Evolutionary conservation across 2,113 vertebrate species (phyloP).

Genomic region (Ramphastos sulfuratus): DNA sequence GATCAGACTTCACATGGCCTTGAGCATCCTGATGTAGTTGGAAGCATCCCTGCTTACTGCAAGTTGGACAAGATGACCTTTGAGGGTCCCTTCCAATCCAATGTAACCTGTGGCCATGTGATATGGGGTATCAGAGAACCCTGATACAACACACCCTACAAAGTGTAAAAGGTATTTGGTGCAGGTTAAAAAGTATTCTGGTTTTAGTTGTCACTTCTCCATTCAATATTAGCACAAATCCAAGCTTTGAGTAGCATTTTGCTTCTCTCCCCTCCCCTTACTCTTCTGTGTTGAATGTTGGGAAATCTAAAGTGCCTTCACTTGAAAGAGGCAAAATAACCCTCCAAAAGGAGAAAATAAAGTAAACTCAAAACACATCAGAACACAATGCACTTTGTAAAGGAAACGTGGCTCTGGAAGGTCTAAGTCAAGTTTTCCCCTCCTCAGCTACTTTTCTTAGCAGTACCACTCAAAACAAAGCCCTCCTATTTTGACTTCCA

Average conservation of each 20-base stretch:
- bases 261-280: neutral
- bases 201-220: neutral
- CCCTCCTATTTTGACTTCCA: constrained; percentile 21
- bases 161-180: neutral
- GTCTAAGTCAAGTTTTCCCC: constrained; percentile 45
- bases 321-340: neutral
- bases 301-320: neutral
- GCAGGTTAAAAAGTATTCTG: neutral
- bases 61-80: too few species aligned
- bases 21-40: too few species aligned
- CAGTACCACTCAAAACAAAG: constrained; percentile 53
- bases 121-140: neutral
- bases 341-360: neutral
- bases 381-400: neutral
- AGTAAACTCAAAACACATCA: neutral
- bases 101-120: too few species aligned
- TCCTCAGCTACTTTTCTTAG: constrained; percentile 47
- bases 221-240: neutral
- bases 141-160: rapidly evolving
- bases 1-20: too few species aligned
- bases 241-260: neutral
- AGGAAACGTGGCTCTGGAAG: neutral
- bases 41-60: too few species aligned
- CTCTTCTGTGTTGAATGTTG: neutral
- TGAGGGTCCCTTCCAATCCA: too few species aligned